phyloP scores from a whole-genome alignment of 1,140 invertebrate genomes.

The Agrypnia vestita region DNA sequence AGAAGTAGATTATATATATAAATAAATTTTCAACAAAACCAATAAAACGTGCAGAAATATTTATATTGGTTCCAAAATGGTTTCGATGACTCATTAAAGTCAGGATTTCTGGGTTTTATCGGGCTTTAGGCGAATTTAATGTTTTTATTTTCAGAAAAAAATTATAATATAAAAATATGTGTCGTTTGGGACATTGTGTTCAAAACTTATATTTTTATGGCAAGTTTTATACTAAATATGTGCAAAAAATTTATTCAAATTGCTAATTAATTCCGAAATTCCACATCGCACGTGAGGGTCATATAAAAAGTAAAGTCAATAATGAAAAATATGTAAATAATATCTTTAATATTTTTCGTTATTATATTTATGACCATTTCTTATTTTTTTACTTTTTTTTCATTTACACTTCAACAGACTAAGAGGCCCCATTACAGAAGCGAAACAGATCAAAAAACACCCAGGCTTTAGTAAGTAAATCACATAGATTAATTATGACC shows the following conservation, averaged over 20 bases:
- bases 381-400: too few relatives aligned
- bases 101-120: constrained; percentile 6
- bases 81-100: constrained; percentile 33
- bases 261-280: constrained; percentile 7
- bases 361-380: too few relatives aligned
- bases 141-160: background rate
- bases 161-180: background rate
- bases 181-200: constrained; percentile 3
- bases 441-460: too few relatives aligned
- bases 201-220: background rate
- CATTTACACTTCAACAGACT: too few relatives aligned
- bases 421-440: too few relatives aligned
- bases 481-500: too few relatives aligned
- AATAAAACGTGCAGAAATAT: constrained; percentile 13
- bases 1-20: background rate
- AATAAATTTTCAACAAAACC: background rate
- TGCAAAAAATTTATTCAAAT: background rate
- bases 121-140: constrained; percentile 13
- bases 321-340: too few relatives aligned
- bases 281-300: background rate
- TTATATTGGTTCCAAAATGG: constrained; percentile 27
- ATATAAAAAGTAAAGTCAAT: background rate
- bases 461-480: too few relatives aligned
- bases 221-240: constrained; percentile 3
- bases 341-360: too few relatives aligned